Conservation (phyloP, 53 echinoderm and acorn worm genomes). For the Echinometra lucunter region DNA sequence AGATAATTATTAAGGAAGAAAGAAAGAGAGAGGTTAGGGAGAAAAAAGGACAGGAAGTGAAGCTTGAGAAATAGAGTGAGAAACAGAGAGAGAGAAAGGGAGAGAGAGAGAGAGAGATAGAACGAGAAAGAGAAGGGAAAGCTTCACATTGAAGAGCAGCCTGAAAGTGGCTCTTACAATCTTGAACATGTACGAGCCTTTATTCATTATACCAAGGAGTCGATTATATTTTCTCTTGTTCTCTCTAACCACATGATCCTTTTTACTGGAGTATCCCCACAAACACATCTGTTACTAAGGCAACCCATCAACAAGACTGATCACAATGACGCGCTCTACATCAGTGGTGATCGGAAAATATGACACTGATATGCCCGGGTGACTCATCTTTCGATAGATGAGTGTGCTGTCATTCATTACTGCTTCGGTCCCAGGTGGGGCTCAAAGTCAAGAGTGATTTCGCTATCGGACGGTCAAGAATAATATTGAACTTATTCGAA, state of each 20-base stretch:
- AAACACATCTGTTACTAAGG: background rate
- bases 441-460: conserved; percentile 1
- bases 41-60: no score
- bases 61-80: no score
- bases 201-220: no score
- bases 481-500: background rate
- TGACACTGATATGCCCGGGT: conserved; percentile 26
- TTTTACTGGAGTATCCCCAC: background rate
- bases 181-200: no score
- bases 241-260: background rate
- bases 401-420: conserved; percentile 22
- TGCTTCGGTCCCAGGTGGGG: background rate
- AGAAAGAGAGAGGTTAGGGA: background rate
- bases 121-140: no score
- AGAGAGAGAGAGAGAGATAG: background rate
- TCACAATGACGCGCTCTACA: conserved; percentile 36
- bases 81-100: background rate
- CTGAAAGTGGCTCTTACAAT: no score
- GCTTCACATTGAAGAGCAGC: no score
- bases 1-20: no score
- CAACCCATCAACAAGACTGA: background rate
- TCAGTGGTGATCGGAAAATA: conserved; percentile 29
- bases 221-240: background rate
- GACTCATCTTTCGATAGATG: conserved; percentile 7
- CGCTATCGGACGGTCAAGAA: conserved; percentile 13